Evolutionary conservation across 1,140 invertebrate genomes (phyloP), one percentile per base, ranked within the genome.

Genomic region (Octopus sinensis): DNA sequence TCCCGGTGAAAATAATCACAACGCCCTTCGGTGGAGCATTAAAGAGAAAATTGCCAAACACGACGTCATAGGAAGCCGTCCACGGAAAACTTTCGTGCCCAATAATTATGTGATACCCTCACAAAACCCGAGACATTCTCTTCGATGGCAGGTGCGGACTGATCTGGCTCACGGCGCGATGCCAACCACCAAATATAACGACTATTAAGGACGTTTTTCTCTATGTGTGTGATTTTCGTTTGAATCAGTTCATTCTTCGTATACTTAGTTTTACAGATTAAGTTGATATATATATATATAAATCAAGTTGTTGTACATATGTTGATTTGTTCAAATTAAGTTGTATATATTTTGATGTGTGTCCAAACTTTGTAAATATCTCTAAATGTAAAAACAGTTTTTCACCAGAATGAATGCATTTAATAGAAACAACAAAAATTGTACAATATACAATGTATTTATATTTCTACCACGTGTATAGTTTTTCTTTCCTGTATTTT

Each of bases 121-220:
- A 56, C 88, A 90, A 30, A 91, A 91, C 79, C 88, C 88, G 71
- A 80, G 90, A 53, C 84, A 87, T 81, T 82, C 84, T 30, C 83
- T 91, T 10, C 85, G 89, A 13, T 91, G 90, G 90, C 85, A 89
- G 81, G 85, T 91, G n/a, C 82, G 90, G 77, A 86, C 83, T 80
- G 88, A 89, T 81, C 84, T 90, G 71, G 88, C 88, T 17, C 84
- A 88, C 51, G 88, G 88, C 71, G 83, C 86, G 9, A 86, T 87
- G 83, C 89, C 89, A 4, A 6, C 52, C 9, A 10, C 23, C 10
- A 51, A 9, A 77, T n/a, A 51, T 7, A 52, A 53, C 7, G 76
- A 7, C 62, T 2, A n/a, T 68, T 68, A 43, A 43, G 30, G 30
- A 43, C 30, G 30, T 43, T 43, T 43, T 43, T 3, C 30, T 43